Evolutionary conservation across 2,888 invertebrate species (phyloP).

Genomic region (Morpho helenor): DNA sequence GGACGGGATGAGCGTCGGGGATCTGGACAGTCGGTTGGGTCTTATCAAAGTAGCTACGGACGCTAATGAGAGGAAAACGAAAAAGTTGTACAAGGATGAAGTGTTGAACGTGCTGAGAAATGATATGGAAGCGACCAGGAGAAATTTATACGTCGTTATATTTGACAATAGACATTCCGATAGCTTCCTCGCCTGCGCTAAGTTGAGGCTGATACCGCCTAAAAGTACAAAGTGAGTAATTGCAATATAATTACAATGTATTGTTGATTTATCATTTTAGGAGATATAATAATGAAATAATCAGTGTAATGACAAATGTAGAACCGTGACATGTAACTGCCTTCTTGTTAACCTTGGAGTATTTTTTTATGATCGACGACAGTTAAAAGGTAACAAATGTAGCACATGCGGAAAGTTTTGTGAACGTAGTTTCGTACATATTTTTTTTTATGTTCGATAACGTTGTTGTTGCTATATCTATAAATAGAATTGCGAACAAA

Average conservation of each 20-base stretch:
- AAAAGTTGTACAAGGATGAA: constrained; percentile 83
- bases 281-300: too few relatives aligned
- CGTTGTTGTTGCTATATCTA: too few relatives aligned
- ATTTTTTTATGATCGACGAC: too few relatives aligned
- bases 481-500: too few relatives aligned
- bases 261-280: too few relatives aligned
- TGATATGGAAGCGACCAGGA: constrained; percentile 86
- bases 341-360: too few relatives aligned
- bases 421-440: too few relatives aligned
- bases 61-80: constrained; percentile 73
- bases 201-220: constrained; percentile 84
- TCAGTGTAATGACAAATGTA: too few relatives aligned
- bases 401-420: too few relatives aligned
- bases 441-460: too few relatives aligned
- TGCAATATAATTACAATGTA: neutral
- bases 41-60: constrained; percentile 85
- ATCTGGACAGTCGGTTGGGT: constrained; percentile 87
- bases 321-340: too few relatives aligned
- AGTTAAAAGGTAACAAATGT: too few relatives aligned
- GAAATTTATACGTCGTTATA: constrained; percentile 89
- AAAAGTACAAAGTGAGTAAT: constrained; percentile 83
- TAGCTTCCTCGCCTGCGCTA: constrained; percentile 90
- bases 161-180: constrained; percentile 88
- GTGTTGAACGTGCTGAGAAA: constrained; percentile 84
- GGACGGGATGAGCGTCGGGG: constrained; percentile 85